These are phyloP conservation scores for Cotesia chilonis DNA, from an alignment of 1,140 invertebrate species.

Conservation along the genomic window DNA sequence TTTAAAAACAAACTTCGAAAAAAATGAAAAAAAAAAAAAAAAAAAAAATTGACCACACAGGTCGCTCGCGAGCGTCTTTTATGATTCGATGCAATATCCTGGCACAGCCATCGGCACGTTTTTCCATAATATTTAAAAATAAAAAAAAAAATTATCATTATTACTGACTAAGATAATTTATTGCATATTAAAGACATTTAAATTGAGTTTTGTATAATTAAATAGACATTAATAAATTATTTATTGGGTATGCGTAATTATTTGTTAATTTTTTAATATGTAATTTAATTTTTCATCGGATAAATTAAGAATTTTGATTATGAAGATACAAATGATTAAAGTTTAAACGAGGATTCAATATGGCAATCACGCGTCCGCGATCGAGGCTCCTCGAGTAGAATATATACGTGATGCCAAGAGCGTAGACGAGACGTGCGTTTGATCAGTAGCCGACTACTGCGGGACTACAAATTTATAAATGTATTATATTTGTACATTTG, in stretches of 20 bases:
- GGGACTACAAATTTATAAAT: slow-evolving; percentile 26
- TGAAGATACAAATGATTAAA: slow-evolving; percentile 2
- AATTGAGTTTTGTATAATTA: slow-evolving; percentile 1
- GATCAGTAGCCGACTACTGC: slow-evolving; percentile 53
- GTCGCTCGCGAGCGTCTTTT: neutral
- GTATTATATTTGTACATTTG: neutral
- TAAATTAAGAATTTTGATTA: slow-evolving; percentile 16
- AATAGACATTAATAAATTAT: slow-evolving; percentile 4
- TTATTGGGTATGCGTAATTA: neutral
- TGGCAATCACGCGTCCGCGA: slow-evolving; percentile 53
- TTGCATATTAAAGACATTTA: slow-evolving; percentile 11
- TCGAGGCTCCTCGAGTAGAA: slow-evolving; percentile 23
- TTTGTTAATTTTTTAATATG: neutral
- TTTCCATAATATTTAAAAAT: slow-evolving; percentile 16
- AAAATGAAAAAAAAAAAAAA: neutral
- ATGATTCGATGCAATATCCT: no score
- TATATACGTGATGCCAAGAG: slow-evolving; percentile 51
- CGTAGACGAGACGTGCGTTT: slow-evolving; percentile 61
- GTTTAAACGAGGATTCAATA: slow-evolving; percentile 26
- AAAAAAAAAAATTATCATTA: neutral
- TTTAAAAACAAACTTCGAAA: neutral
- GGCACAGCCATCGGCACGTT: slow-evolving; percentile 8
- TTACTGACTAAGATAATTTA: slow-evolving; percentile 12
- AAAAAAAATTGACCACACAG: slow-evolving; percentile 34
- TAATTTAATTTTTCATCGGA: no score